A percentile compares a stretch with the other conserved stretches of the same genome.
These are phyloP conservation scores for Tachypleus tridentatus DNA, from an alignment of 1,140 invertebrate genomes.

Conservation along the genomic window DNA sequence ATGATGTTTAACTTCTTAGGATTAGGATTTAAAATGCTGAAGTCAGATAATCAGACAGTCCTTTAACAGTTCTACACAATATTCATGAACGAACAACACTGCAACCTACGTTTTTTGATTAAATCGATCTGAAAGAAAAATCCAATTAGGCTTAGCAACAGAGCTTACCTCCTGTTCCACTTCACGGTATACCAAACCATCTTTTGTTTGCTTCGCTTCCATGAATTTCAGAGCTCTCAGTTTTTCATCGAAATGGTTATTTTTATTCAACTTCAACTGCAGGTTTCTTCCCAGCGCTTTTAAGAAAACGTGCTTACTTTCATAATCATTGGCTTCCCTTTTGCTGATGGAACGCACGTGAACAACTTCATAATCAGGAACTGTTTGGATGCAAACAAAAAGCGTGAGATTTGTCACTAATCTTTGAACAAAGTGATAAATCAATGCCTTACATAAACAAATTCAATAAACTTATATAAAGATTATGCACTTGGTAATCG, in stretches of 20 bases:
- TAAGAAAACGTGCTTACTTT: constrained; percentile 23
- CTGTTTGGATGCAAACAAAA: constrained; percentile 29
- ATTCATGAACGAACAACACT: too few relatives aligned
- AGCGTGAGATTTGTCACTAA: neutral
- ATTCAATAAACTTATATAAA: too few relatives aligned
- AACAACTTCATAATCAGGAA: constrained; percentile 53
- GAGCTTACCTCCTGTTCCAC: neutral
- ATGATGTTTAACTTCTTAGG: too few relatives aligned
- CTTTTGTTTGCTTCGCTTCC: constrained; percentile 49
- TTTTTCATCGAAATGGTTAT: constrained; percentile 30
- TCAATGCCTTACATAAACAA: too few relatives aligned
- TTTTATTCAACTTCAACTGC: constrained; percentile 55
- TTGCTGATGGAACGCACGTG: constrained; percentile 32
- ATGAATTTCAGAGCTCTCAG: constrained; percentile 51
- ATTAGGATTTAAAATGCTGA: neutral
- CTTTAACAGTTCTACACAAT: neutral
- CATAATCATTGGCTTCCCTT: constrained; percentile 7
- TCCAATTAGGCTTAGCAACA: constrained; percentile 1
- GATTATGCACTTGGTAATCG: too few relatives aligned
- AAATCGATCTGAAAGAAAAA: neutral
- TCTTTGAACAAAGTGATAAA: neutral
- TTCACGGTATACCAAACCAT: constrained; percentile 73
- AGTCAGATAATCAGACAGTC: neutral
- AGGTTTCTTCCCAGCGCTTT: constrained; percentile 25
- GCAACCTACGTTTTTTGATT: too few relatives aligned